phyloP scores from a whole-genome alignment of 2,113 vertebrate genomes.

The Sitta europaea region DNA sequence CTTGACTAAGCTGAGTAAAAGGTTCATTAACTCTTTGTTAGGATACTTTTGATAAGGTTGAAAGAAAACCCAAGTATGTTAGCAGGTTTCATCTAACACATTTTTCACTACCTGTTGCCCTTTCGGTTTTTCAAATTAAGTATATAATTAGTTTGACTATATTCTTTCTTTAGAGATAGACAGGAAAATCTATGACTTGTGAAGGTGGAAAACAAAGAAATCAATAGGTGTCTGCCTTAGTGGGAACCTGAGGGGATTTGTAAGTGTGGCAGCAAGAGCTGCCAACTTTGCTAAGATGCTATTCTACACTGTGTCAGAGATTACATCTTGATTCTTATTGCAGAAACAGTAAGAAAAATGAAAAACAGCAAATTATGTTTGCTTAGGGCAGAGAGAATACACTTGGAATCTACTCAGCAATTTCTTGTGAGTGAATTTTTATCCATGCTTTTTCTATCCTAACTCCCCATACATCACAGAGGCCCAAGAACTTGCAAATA shows the following conservation, averaged over 20 bases:
- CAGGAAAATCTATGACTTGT: slow-evolving; percentile 62
- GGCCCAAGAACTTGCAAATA: not conserved
- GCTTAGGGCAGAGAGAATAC: not conserved
- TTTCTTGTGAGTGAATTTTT: not conserved
- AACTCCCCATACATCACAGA: not conserved
- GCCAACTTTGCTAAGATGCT: not conserved
- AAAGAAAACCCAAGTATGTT: not conserved
- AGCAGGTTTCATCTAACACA: not conserved
- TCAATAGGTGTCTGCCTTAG: slow-evolving; percentile 59
- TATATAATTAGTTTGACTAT: slow-evolving; percentile 63
- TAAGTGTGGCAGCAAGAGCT: slow-evolving; percentile 20
- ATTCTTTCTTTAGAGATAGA: slow-evolving; percentile 30
- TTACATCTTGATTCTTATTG: not conserved
- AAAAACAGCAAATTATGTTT: not conserved
- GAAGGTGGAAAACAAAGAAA: slow-evolving; percentile 69
- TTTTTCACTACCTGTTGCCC: slow-evolving; percentile 49
- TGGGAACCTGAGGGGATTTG: slow-evolving; percentile 34
- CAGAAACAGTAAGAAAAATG: not conserved
- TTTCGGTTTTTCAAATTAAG: slow-evolving; percentile 67
- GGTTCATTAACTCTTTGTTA: not conserved
- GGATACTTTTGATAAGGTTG: not conserved
- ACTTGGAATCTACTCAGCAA: not conserved
- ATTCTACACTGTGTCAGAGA: not conserved
- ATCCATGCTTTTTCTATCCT: not conserved
- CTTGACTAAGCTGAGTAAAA: not conserved